Base-by-base conservation (phyloP, 2,113 vertebrate species). In the Corydoras sp. region DNA sequence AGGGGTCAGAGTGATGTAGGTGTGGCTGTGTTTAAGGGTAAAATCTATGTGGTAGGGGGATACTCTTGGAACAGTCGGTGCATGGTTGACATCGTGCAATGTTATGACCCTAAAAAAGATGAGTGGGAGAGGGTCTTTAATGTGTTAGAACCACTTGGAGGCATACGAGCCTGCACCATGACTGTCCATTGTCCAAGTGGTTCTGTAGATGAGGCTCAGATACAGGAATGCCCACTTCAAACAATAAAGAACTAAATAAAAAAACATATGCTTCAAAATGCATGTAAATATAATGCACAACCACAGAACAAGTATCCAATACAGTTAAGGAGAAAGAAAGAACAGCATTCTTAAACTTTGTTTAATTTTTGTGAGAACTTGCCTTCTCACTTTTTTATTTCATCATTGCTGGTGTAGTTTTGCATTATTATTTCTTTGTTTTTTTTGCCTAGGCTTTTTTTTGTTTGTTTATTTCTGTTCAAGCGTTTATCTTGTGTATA, bases 31-130 rank as follows among this genome's bases (percentile, higher is more conserved):
- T 90, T 90, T 65, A 73, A 85, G 11, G 87, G 80, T 15, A 82
- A 82, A 68, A 80, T 92, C 71, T 92, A 90, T 3, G 91, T 92
- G 71, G 88, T 91, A 55, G 91, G 91, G 0, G 91, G 91, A 3
- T 92, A 92, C 18, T 91, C 90, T 18, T 92, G 91, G 91, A 92
- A 92, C 86, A 92, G 87, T 81, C 82, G 87, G 1, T 92, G 90
- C 77, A 92, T 91, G 91, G 88, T 92, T 3, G 90, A 91, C 72
- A 84, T 91, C 0, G 90, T 92, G 79, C 91, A 92, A 79, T 80
- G 88, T 12, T 91, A 92, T 3, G 88, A 91, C 32, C 90, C 90
- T 0, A 82, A 89, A 58, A 50, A 15, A 32, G 87, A 92, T 9
- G 78, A 63, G 24, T 92, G 91, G 91, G 86, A 90, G 78, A 71